Conservation (phyloP, 30 jellyfish, hydroid and myxozoan species). For the Chironex yamaguchii region DNA sequence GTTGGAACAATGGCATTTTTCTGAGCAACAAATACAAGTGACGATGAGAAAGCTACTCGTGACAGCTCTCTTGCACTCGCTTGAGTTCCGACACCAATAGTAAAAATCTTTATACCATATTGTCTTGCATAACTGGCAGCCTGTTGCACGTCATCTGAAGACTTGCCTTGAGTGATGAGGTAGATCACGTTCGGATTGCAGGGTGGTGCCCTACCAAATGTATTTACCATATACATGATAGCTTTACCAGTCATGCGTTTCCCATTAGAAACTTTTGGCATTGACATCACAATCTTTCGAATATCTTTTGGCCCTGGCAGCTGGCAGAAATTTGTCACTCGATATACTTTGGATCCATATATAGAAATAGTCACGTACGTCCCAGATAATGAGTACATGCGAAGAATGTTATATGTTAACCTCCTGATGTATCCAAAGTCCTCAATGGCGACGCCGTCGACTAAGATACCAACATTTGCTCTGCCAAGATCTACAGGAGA, state of each 20-base stretch:
- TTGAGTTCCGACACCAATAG: constrained; percentile 83
- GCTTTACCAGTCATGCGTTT: constrained; percentile 81
- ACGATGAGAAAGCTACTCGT: constrained; percentile 73
- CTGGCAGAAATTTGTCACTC: constrained; percentile 90
- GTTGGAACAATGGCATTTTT: constrained; percentile 76
- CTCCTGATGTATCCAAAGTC: constrained; percentile 93
- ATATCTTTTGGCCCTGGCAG: constrained; percentile 72
- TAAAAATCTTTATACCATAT: constrained; percentile 85
- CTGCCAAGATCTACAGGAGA: constrained; percentile 80
- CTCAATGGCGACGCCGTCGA: constrained; percentile 76
- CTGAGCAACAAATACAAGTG: constrained; percentile 67
- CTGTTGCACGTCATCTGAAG: constrained; percentile 85
- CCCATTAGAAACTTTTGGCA: constrained; percentile 89
- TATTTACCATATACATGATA: constrained; percentile 55
- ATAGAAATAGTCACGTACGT: constrained; percentile 83
- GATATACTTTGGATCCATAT: constrained; percentile 80
- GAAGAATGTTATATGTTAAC: constrained; percentile 78
- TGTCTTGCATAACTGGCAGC: constrained; percentile 80
- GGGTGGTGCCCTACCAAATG: constrained; percentile 94
- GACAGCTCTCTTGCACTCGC: constrained; percentile 84
- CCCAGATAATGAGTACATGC: constrained; percentile 92
- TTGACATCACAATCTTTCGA: constrained; percentile 69
- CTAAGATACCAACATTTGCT: constrained; percentile 90
- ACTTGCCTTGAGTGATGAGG: constrained; percentile 78
- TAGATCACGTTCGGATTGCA: constrained; percentile 87